A percentile compares a stretch with the other conserved stretches of the same genome.
These are phyloP conservation scores for Papilio xuthus DNA, from an alignment of 1,140 invertebrate species.

Conservation along the genomic window DNA sequence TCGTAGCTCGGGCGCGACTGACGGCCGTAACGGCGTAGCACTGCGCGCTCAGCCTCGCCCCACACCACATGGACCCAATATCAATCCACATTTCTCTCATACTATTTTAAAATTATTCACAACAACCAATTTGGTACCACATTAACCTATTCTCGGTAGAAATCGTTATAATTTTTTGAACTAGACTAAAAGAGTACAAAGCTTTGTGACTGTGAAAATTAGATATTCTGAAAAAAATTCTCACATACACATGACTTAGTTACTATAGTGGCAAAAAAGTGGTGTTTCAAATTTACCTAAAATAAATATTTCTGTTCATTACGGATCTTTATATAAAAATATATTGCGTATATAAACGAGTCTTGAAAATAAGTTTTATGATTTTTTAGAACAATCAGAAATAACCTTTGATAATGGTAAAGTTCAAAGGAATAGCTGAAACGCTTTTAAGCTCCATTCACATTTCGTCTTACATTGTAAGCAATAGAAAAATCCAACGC, in stretches of 20 bases:
- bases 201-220: background rate
- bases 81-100: conserved; percentile 67
- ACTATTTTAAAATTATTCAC: conserved; percentile 66
- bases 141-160: conserved; percentile 34
- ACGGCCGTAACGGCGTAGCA: conserved; percentile 61
- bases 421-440: conserved; percentile 9
- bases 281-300: background rate
- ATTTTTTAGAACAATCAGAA: background rate
- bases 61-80: conserved; percentile 73
- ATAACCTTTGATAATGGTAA: background rate
- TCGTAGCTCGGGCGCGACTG: conserved; percentile 72
- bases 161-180: background rate
- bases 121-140: conserved; percentile 55
- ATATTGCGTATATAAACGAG: background rate
- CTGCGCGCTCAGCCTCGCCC: conserved; percentile 77
- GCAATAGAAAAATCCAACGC: background rate
- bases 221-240: background rate
- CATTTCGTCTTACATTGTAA: background rate
- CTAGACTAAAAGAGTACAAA: background rate
- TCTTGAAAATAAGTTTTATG: conserved; percentile 1
- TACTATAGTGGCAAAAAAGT: background rate
- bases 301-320: background rate
- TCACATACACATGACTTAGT: background rate
- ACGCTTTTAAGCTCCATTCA: background rate
- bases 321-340: background rate